Evolutionary conservation across 2,888 invertebrate species (phyloP).

Genomic region (Amphipoea lucens): DNA sequence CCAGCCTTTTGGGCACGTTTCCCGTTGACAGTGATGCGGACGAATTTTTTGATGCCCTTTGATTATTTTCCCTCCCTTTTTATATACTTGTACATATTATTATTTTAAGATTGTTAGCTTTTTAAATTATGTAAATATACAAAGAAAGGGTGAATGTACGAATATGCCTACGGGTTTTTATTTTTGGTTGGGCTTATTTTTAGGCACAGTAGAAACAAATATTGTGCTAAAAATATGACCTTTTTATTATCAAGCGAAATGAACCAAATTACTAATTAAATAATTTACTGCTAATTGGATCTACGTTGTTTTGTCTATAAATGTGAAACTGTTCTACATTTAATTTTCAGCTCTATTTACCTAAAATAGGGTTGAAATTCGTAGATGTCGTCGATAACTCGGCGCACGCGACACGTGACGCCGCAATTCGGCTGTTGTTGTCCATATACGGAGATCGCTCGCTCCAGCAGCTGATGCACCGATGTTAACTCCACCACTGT

Average conservation of each 20-base stretch:
- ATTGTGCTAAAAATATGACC: conserved; percentile 33
- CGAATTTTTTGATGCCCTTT: no score
- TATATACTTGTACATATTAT: no score
- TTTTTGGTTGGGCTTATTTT: conserved; percentile 9
- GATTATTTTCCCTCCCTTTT: no score
- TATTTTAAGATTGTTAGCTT: no score
- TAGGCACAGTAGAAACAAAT: conserved; percentile 3
- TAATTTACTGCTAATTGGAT: conserved; percentile 37
- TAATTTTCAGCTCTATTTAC: conserved; percentile 69
- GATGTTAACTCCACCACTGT: conserved; percentile 85
- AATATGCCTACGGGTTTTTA: conserved; percentile 8
- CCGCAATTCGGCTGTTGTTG: conserved; percentile 84
- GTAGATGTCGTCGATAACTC: conserved; percentile 87
- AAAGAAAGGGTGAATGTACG: conserved; percentile 3
- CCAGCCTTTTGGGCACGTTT: no score
- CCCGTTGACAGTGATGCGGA: no score
- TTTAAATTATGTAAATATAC: no score
- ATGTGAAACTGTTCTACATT: conserved; percentile 5
- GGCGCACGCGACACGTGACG: conserved; percentile 85
- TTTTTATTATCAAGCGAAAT: conserved; percentile 45
- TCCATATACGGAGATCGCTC: conserved; percentile 84
- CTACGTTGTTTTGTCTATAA: conserved; percentile 38
- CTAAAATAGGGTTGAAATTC: conserved; percentile 88
- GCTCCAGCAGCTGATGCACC: conserved; percentile 86
- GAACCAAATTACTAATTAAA: conserved; percentile 35